Percentiles rank a stretch among this genome's conserved stretches.
Evolutionary conservation across 2,888 invertebrate genomes (phyloP).

Genomic region (Cantharis rustica): DNA sequence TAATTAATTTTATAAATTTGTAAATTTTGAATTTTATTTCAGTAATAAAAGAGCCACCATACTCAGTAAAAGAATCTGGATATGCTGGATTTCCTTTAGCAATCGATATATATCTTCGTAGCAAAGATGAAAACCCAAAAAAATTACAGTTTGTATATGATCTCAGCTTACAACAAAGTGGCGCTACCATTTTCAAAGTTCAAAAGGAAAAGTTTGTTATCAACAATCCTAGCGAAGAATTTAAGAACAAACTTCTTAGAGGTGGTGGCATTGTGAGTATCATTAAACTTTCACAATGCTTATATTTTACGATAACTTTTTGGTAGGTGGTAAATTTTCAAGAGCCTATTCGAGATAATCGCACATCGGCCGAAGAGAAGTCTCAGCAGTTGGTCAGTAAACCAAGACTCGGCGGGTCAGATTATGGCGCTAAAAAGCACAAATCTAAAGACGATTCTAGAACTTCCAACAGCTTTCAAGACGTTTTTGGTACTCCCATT

Average conservation of each 20-base stretch:
- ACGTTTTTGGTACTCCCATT: conserved; percentile 83
- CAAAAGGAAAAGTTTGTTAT: conserved; percentile 85
- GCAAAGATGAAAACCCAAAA: conserved; percentile 83
- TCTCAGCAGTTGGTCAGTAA: conserved; percentile 70
- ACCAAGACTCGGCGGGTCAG: conserved; percentile 68
- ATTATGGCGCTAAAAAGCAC: conserved; percentile 46
- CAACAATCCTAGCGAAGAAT: conserved; percentile 85
- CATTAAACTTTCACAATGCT: neutral
- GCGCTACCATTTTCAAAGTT: conserved; percentile 71
- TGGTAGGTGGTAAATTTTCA: conserved; percentile 52
- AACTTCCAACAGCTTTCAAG: conserved; percentile 67
- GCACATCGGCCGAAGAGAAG: conserved; percentile 47
- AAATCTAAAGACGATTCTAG: conserved; percentile 53
- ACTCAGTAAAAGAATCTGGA: conserved; percentile 88
- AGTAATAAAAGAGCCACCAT: conserved; percentile 92
- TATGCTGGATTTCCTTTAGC: conserved; percentile 92
- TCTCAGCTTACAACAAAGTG: conserved; percentile 77
- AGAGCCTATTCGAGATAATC: conserved; percentile 54
- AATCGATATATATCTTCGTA: conserved; percentile 87
- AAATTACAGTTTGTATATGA: conserved; percentile 85
- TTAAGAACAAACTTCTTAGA: conserved; percentile 82
- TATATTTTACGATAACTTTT: conserved; percentile 5
- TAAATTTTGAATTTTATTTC: conserved; percentile 50
- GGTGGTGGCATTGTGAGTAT: conserved; percentile 73
- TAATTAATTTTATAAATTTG: neutral